Evolutionary conservation across 2,113 vertebrate species (phyloP).

Genomic region (Hemibagrus wyckioides): DNA sequence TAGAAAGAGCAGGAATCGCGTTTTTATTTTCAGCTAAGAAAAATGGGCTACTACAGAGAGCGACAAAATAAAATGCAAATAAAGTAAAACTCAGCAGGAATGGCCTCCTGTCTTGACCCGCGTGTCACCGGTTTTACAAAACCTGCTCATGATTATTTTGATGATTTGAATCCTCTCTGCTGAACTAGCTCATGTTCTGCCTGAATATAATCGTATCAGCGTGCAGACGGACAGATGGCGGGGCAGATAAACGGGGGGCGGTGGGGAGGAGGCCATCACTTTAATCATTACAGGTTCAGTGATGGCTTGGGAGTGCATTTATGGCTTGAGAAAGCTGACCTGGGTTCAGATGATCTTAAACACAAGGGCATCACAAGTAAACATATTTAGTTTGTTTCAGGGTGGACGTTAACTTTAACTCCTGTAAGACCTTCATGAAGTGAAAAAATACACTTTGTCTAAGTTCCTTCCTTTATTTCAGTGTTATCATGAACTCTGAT

Average conservation of each 20-base stretch:
- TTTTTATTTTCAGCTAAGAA: too few species aligned
- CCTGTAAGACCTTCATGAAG: neutral
- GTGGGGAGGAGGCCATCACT: neutral
- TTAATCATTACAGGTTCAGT: neutral
- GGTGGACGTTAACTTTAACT: neutral
- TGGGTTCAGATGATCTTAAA: neutral
- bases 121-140: neutral
- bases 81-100: neutral
- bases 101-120: neutral
- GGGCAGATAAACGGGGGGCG: neutral
- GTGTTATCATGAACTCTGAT: neutral
- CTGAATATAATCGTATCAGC: neutral
- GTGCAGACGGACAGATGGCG: neutral
- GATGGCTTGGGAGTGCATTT: neutral
- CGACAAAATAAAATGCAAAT: too few species aligned
- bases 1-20: neutral
- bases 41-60: too few species aligned
- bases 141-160: neutral
- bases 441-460: neutral
- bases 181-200: neutral
- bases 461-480: neutral
- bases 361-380: too few species aligned
- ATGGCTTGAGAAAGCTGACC: neutral
- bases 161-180: neutral
- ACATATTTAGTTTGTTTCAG: too few species aligned